These are phyloP conservation scores for Shargacucullia verbasci DNA, from an alignment of 2,888 invertebrate genomes.

Conservation along the genomic window DNA sequence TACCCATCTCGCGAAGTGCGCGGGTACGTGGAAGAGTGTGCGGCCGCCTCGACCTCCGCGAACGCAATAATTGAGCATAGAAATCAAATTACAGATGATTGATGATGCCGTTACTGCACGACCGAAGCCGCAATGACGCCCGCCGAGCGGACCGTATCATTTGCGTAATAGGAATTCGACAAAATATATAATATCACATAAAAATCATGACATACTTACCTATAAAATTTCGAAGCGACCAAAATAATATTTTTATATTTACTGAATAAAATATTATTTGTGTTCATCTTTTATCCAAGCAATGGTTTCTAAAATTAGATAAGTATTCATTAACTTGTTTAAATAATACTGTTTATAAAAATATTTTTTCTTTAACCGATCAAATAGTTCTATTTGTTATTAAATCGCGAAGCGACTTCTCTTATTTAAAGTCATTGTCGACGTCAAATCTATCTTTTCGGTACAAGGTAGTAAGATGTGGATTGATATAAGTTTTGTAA, in stretches of 20 bases:
- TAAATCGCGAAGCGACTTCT: too few species aligned
- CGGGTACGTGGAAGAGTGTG: conserved; percentile 74
- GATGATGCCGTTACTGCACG: conserved; percentile 88
- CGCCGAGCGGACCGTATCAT: conserved; percentile 82
- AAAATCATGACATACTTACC: conserved; percentile 25
- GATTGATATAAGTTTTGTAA: conserved; percentile 65
- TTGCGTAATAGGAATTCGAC: conserved; percentile 84
- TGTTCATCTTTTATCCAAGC: too few species aligned
- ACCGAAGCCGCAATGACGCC: conserved; percentile 84
- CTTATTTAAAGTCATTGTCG: conserved; percentile 15
- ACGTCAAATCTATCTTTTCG: conserved; percentile 29
- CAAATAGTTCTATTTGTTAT: too few species aligned
- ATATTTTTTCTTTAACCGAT: conserved; percentile 3
- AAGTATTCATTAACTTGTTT: not conserved
- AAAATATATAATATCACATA: conserved; percentile 64
- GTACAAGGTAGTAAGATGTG: conserved; percentile 27
- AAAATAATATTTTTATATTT: conserved; percentile 1
- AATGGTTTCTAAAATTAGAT: too few species aligned
- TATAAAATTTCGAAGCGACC: not conserved
- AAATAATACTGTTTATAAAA: not conserved
- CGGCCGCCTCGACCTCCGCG: conserved; percentile 83
- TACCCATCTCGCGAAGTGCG: conserved; percentile 65
- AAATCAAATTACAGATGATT: conserved; percentile 89
- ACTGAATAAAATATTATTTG: too few species aligned
- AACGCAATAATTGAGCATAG: conserved; percentile 89